These are phyloP conservation scores for Hylaeus anthracinus DNA, from an alignment of 1,140 invertebrate species.

Conservation along the genomic window DNA sequence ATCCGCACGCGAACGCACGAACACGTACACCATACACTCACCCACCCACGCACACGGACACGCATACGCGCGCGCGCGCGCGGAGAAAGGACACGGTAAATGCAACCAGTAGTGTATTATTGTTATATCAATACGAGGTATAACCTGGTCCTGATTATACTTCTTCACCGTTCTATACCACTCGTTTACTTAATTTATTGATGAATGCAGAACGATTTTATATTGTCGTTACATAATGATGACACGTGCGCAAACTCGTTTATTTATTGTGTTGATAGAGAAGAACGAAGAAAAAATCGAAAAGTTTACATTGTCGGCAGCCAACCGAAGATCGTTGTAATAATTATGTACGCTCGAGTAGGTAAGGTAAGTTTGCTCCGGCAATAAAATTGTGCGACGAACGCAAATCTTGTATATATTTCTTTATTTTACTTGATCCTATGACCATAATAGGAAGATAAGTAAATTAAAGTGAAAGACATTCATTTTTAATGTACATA, in stretches of 20 bases:
- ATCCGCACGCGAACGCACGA: constrained; percentile 32
- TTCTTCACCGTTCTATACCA: constrained; percentile 65
- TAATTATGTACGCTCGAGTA: constrained; percentile 69
- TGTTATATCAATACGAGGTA: constrained; percentile 61
- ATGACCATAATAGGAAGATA: not conserved
- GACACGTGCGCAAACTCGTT: constrained; percentile 55
- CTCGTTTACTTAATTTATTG: constrained; percentile 79
- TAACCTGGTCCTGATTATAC: constrained; percentile 42
- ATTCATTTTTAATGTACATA: too few relatives aligned
- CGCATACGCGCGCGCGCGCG: constrained; percentile 7
- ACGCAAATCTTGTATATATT: constrained; percentile 38
- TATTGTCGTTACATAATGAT: constrained; percentile 68
- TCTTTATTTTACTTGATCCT: constrained; percentile 31
- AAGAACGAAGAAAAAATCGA: constrained; percentile 61
- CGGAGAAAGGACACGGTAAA: constrained; percentile 47
- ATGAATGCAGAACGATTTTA: constrained; percentile 72
- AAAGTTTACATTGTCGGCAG: constrained; percentile 69
- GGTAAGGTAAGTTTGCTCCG: constrained; percentile 64
- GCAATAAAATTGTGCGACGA: constrained; percentile 73
- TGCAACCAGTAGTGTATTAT: constrained; percentile 72
- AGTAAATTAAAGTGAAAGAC: not conserved
- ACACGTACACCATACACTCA: constrained; percentile 55
- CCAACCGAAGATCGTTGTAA: constrained; percentile 60
- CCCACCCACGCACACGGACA: constrained; percentile 33
- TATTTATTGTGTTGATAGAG: constrained; percentile 74